These are phyloP conservation scores for Ptychoptera contaminata DNA, from an alignment of 2,888 invertebrate species.

Conservation along the genomic window DNA sequence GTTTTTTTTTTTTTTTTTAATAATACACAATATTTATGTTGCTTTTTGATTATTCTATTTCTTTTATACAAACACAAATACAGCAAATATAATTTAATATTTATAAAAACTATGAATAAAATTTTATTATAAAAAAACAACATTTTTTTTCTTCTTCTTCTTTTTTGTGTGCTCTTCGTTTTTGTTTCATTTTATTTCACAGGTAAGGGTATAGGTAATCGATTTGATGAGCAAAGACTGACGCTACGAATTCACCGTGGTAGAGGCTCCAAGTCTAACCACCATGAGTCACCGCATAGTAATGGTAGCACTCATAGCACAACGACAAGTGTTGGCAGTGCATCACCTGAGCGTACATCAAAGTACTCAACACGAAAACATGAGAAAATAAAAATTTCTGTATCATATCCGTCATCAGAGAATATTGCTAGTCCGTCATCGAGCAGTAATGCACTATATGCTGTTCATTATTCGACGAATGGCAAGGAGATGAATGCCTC, in stretches of 20 bases:
- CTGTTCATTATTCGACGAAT: slow-evolving; percentile 52
- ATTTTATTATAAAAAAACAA: not conserved
- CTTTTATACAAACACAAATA: no score
- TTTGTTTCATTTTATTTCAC: slow-evolving; percentile 7
- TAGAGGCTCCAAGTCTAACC: slow-evolving; percentile 39
- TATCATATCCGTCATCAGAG: slow-evolving; percentile 70
- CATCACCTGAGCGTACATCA: slow-evolving; percentile 43
- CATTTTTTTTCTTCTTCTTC: not conserved
- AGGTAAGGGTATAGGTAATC: slow-evolving; percentile 51
- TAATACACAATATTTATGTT: no score
- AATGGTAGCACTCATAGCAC: slow-evolving; percentile 55
- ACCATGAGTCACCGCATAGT: slow-evolving; percentile 47
- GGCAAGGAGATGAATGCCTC: slow-evolving; percentile 44
- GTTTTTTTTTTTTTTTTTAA: no score
- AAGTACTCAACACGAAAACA: slow-evolving; percentile 49
- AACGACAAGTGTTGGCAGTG: slow-evolving; percentile 46
- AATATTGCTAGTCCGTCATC: slow-evolving; percentile 36
- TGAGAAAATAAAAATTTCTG: slow-evolving; percentile 73
- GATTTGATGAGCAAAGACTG: slow-evolving; percentile 79
- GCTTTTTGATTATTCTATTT: no score
- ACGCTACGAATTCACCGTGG: slow-evolving; percentile 85
- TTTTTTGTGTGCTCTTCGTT: not conserved
- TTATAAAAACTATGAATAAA: not conserved
- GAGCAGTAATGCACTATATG: slow-evolving; percentile 35
- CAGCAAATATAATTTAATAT: not conserved